phyloP scores from a whole-genome alignment of 2,888 invertebrate genomes.

The Mythimna impura region DNA sequence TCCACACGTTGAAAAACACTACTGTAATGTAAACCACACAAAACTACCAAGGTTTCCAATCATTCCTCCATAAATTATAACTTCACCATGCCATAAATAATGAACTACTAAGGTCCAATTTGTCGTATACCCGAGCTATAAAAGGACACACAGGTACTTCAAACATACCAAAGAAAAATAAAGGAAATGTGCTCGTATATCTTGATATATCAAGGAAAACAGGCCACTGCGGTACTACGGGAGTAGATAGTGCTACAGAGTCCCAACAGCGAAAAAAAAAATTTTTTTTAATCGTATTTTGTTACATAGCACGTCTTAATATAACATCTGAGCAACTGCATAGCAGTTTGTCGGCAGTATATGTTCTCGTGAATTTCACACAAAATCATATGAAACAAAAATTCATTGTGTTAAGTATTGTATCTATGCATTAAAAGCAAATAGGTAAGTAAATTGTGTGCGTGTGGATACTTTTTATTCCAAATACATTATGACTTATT shows the following conservation, averaged over 20 bases:
- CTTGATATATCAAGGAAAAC: slow-evolving; percentile 56
- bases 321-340: too few species aligned
- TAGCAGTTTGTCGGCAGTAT: too few species aligned
- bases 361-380: too few species aligned
- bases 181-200: slow-evolving; percentile 57
- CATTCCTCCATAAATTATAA: slow-evolving; percentile 45
- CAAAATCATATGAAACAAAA: too few species aligned
- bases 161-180: slow-evolving; percentile 57
- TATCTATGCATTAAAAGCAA: too few species aligned
- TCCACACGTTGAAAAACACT: not conserved
- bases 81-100: slow-evolving; percentile 49
- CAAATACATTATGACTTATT: too few species aligned
- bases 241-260: slow-evolving; percentile 28
- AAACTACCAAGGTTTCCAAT: slow-evolving; percentile 37
- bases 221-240: slow-evolving; percentile 15
- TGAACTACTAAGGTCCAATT: slow-evolving; percentile 49
- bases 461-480: too few species aligned
- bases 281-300: too few species aligned
- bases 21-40: slow-evolving; percentile 5
- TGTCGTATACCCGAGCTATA: slow-evolving; percentile 46
- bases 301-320: too few species aligned
- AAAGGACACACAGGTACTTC: slow-evolving; percentile 54
- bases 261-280: too few species aligned
- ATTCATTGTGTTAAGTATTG: too few species aligned
- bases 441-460: too few species aligned